Evolutionary conservation across 2,888 invertebrate species (phyloP), one percentile per base, ranked within the genome.

Genomic region (Lepidocyrtoides sp.): DNA sequence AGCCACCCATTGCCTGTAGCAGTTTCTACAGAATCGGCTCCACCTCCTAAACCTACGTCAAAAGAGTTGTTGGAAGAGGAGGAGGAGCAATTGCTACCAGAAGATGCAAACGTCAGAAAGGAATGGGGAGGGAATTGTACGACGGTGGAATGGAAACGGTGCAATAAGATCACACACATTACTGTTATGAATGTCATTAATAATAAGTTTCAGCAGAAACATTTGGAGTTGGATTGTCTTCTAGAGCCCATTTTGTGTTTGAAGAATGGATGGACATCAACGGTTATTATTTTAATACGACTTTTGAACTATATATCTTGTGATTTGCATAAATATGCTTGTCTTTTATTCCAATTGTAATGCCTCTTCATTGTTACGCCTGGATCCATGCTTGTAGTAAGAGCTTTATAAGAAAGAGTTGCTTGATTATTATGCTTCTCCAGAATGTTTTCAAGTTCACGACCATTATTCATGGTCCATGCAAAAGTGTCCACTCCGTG

Each of bases 111-210:
- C 8, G 77, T 91, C 14, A 51, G 82, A 44, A 60, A 81, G 12
- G 91, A 91, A 57, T 91, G 91, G 91, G 77, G 86, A 23, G 91
- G 91, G 5, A 57, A 85, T 10, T 89, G 89, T 29, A 26, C 44
- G 2, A 26, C 17, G 0, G n/a, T 17, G n/a, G 54, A 89, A 12
- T 91, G 91, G 89, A 81, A 85, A 26, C 60, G 81, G 4, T 91
- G 91, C 57, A 91, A 89, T 29, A 83, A 89, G 57, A 63, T 91
- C 17, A 5, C 57, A 10, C 17, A 72, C 48, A 91, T 91, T 51
- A 32, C 51, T 8, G 89, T 91, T 0, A 32, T 82, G 5, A 36
- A 91, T 41, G 91, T 91, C 8, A 89, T 84, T 44, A 85, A 89
- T n/a, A 89, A 17, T 51, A 54, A 60, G 41, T 85, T 66, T 41